Evolutionary conservation across 2,888 invertebrate species (phyloP), one percentile per base, ranked within the genome.

Genomic region (Brachyopa scutellaris): DNA sequence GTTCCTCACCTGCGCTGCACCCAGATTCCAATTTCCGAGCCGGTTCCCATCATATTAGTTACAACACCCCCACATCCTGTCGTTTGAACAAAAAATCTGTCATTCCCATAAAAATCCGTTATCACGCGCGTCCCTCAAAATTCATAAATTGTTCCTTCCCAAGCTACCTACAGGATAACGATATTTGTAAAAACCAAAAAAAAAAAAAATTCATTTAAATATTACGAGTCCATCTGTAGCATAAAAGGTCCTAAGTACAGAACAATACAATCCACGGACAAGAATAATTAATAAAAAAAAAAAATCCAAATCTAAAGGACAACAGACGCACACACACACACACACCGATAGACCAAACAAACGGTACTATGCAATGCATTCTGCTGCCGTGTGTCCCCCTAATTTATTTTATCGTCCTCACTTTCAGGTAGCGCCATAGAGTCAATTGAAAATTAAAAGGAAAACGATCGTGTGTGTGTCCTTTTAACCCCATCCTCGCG

Each of bases 341-440:
- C 29, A 13, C 31, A 47, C 13, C 26, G 26, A 6, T 26, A 3
- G 26, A 3, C 6, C 26, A 26, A 23, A 17, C 26, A 29, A 49
- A 40, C 57, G 11, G 26, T 45, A 23, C 21, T 36, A n/a, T n/a
- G 21, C 8, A 55, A 31, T 64, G 73, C 36, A 55, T 49, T n/a
- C 31, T 26, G 21, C 23, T 31, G 3, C 67, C 33, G 7, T 42
- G 33, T 47, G 38, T 49, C 31, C 17, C 51, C 42, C 36, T 73
- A 31, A 45, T 15, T 49, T 51, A 53, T 42, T 55, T 23, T 62
- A 57, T 72, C 64, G 64, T 64, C 23, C 38, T 33, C 26, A 51
- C 38, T 45, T 51, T 55, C 73, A 79, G 78, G 78, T 78, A 78
- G 78, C n/a, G n/a, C 78, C 57, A 73, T 66, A 59, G 49, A 78